Evolutionary conservation across 2,888 invertebrate genomes (phyloP).

Genomic region (Leucoma salicis): DNA sequence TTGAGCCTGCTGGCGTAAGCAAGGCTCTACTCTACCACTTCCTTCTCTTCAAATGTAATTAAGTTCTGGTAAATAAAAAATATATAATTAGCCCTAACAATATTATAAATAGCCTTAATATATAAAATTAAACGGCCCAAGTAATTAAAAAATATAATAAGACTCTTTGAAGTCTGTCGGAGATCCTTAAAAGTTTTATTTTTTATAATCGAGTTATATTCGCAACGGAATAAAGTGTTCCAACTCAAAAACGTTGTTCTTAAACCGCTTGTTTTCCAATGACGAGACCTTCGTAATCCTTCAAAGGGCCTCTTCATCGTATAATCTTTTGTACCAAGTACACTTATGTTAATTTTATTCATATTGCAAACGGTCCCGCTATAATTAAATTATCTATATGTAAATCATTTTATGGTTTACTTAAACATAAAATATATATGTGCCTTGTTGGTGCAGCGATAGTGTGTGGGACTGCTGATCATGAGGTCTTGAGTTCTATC

Average conservation of each 20-base stretch:
- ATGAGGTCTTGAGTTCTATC: too few species aligned
- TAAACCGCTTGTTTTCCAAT: neutral
- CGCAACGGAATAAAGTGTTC: neutral
- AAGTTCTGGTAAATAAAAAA: too few species aligned
- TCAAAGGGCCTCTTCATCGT: neutral
- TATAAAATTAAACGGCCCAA: too few species aligned
- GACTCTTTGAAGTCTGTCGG: neutral
- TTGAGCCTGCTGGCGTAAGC: too few species aligned
- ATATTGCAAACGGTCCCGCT: neutral
- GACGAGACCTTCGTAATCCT: neutral
- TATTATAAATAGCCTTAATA: too few species aligned
- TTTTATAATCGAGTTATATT: neutral
- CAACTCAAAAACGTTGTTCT: neutral
- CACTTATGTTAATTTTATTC: neutral
- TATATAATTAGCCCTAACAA: too few species aligned
- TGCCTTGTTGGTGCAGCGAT: too few species aligned
- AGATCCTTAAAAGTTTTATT: neutral
- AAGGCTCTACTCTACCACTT: too few species aligned
- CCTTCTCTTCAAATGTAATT: too few species aligned
- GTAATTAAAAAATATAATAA: neutral
- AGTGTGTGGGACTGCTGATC: too few species aligned
- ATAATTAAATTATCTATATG: neutral
- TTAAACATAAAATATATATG: too few species aligned
- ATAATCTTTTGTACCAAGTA: neutral
- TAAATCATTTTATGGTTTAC: too few species aligned